Evolutionary conservation across 2,113 vertebrate species (phyloP), one percentile per base, ranked within the genome.

Genomic region (Heterocephalus glaber): DNA sequence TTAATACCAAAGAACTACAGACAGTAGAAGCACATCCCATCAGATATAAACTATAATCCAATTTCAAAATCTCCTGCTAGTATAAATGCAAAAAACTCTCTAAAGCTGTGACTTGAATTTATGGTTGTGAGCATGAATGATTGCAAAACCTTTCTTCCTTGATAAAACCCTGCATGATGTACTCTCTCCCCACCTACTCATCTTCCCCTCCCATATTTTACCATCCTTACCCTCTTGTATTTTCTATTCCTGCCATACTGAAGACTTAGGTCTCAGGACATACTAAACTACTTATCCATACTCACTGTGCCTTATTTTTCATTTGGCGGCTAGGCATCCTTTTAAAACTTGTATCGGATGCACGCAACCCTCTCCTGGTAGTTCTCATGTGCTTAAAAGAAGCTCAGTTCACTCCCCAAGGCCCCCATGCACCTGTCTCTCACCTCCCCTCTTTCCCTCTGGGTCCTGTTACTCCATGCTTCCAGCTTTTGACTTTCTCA

Each of bases 1-100:
- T 95, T 86, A 94, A 94, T 86, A 44, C 38, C 58, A 70, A 86
- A 82, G 66, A 94, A 49, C 70, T 85, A 33, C 81, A 87, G 61
- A 79, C 12, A 54, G 35, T 88, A 86, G 65, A 83, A 85, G 61
- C 3, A 76, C 8, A 52, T 95, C 89, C 30, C 20, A 68, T 68
- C 28, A 90, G n/a, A 61, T 89, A 58, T 30, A 61, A 96, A 63
- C 47, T 88, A 19, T 85, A 79, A 84, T 58, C 76, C n/a, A 41
- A 0, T 72, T 92, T 94, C 79, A 89, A 93, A 87, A 96, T 56
- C 7, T 41, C 65, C 35, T 60, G 17, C 38, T 2, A 22, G 2
- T 77, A n/a, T 84, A 92, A 81, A 92, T 7, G 63, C 33, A 56
- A 86, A 76, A 83, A 89, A 70, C 8, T 89, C 28, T 81, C 4